Conservation (phyloP, 2,113 vertebrate species). For the Onychorhynchus coronatus region DNA sequence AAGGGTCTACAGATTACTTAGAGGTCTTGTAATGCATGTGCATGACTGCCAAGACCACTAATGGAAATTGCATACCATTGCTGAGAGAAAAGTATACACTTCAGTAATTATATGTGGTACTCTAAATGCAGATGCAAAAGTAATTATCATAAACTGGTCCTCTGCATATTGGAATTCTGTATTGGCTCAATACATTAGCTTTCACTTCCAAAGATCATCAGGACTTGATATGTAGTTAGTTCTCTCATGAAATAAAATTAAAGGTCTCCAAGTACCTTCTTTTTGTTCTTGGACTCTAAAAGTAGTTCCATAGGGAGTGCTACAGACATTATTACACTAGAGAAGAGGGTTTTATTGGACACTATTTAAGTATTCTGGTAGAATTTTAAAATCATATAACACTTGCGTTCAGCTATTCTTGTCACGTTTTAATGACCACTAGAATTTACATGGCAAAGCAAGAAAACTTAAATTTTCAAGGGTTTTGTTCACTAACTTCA, state of each 20-base stretch:
- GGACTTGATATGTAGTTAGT: background rate
- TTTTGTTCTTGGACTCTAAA: background rate
- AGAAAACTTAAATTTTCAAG: background rate
- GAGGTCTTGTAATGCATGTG: constrained; percentile 53
- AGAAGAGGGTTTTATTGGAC: background rate
- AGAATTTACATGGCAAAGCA: background rate
- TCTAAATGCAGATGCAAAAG: constrained; percentile 52
- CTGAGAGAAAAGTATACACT: constrained; percentile 47
- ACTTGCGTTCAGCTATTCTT: background rate
- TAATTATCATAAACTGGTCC: constrained; percentile 59
- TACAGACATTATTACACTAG: background rate
- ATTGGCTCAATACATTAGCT: background rate
- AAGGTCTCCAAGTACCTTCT: background rate
- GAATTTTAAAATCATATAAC: background rate
- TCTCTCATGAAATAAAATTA: constrained; percentile 10
- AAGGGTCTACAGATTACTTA: constrained; percentile 53
- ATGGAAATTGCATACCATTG: constrained; percentile 50
- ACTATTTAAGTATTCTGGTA: background rate
- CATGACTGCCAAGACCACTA: constrained; percentile 54
- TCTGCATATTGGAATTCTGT: background rate
- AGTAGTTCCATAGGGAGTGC: background rate
- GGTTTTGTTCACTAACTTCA: background rate
- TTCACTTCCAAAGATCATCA: background rate
- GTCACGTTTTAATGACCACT: background rate
- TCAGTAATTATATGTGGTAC: constrained; percentile 57